Conservation (phyloP, 2,888 invertebrate genomes). For the Volucella inanis region DNA sequence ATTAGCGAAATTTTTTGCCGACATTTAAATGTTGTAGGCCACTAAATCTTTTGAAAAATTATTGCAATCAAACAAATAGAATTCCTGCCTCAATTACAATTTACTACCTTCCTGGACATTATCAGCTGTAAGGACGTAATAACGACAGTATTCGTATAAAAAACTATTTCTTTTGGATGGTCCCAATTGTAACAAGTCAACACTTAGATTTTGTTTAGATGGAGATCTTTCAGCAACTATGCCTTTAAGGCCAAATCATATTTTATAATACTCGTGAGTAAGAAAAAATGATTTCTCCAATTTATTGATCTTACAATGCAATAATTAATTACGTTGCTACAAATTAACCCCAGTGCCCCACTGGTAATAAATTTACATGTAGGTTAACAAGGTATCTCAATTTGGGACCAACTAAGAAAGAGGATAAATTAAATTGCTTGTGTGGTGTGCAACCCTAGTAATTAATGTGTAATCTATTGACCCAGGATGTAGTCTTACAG, state of each 20-base stretch:
- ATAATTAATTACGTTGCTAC: constrained; percentile 55
- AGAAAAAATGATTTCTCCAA: not conserved
- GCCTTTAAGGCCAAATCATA: constrained; percentile 17
- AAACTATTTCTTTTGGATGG: not conserved
- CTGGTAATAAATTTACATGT: constrained; percentile 58
- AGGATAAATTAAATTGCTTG: constrained; percentile 2
- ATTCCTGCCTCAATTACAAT: too few relatives aligned
- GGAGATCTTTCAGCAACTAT: constrained; percentile 23
- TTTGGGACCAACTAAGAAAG: constrained; percentile 9
- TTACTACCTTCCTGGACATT: too few relatives aligned
- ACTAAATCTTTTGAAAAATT: too few relatives aligned
- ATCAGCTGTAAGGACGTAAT: too few relatives aligned
- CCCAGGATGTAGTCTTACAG: constrained; percentile 43
- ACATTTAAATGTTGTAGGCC: too few relatives aligned
- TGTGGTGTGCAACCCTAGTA: constrained; percentile 27
- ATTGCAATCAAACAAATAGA: too few relatives aligned
- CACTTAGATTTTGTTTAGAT: constrained; percentile 12
- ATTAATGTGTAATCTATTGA: constrained; percentile 62
- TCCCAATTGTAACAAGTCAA: constrained; percentile 36
- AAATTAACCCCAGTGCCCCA: constrained; percentile 58
- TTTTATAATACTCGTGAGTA: not conserved
- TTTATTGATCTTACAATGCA: constrained; percentile 6
- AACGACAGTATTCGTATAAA: too few relatives aligned
- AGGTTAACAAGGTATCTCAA: constrained; percentile 32
- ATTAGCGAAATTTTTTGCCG: too few relatives aligned